Conservation (phyloP, 1,140 invertebrate genomes). For the Thaumatotibia leucotreta region DNA sequence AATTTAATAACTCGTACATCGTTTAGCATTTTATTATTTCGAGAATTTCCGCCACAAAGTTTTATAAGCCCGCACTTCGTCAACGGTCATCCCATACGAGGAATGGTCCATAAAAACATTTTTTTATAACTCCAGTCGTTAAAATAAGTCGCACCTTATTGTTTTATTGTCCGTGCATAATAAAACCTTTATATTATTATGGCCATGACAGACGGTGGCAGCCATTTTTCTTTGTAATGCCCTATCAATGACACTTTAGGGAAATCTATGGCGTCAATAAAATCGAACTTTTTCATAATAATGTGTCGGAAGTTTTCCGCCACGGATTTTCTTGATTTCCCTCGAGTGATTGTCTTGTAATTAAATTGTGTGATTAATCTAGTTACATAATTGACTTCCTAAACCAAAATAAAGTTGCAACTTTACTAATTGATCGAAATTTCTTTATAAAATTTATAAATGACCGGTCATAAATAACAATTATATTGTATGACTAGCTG, state of each 20-base stretch:
- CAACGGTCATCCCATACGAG: not conserved
- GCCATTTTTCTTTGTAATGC: slow-evolving; percentile 28
- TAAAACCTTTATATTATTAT: slow-evolving; percentile 35
- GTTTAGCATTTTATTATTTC: not conserved
- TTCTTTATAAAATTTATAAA: no score
- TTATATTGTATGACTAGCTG: no score
- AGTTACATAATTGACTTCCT: no score
- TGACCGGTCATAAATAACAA: no score
- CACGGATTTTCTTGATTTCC: not conserved
- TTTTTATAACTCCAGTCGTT: slow-evolving; percentile 19
- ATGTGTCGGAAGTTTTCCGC: not conserved
- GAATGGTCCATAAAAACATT: slow-evolving; percentile 12
- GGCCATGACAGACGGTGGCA: slow-evolving; percentile 23
- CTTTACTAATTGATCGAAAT: no score
- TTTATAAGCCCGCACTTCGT: not conserved
- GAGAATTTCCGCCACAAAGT: not conserved
- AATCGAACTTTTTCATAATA: slow-evolving; percentile 1
- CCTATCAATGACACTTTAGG: slow-evolving; percentile 24
- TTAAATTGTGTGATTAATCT: no score
- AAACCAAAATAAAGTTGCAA: no score
- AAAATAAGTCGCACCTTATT: slow-evolving; percentile 33
- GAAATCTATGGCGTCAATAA: slow-evolving; percentile 20
- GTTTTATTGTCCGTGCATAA: slow-evolving; percentile 39
- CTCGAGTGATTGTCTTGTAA: not conserved
- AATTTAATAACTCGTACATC: not conserved